phyloP scores from a whole-genome alignment of 2,113 vertebrate species.

The Caracal caracal region DNA sequence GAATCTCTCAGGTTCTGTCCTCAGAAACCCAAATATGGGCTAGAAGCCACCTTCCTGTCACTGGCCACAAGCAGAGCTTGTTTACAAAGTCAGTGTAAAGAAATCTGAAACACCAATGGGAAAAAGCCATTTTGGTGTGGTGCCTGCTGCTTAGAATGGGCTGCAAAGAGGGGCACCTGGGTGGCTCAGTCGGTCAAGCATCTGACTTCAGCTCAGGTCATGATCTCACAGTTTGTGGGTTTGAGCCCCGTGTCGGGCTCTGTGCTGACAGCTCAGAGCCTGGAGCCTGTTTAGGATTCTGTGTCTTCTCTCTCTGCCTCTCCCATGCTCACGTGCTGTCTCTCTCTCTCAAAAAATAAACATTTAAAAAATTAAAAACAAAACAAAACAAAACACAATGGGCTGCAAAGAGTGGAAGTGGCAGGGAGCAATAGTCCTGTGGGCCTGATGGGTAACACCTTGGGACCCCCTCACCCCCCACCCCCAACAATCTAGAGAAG shows the following conservation, averaged over 20 bases:
- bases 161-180: not conserved
- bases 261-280: too few relatives aligned
- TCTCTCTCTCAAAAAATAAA: too few relatives aligned
- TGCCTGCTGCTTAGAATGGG: not conserved
- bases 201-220: too few relatives aligned
- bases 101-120: constrained; percentile 50
- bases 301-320: too few relatives aligned
- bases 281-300: too few relatives aligned
- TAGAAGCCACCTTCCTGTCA: not conserved
- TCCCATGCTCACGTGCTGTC: too few relatives aligned
- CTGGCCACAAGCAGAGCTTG: not conserved
- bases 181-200: too few relatives aligned
- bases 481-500: not conserved
- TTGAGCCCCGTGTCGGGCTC: too few relatives aligned
- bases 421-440: not conserved
- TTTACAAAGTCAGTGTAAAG: constrained; percentile 58
- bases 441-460: not conserved
- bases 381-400: not conserved
- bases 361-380: too few relatives aligned
- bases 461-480: not conserved
- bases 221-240: too few relatives aligned
- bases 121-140: constrained; percentile 10
- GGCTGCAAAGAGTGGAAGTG: not conserved
- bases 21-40: not conserved
- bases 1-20: not conserved